A percentile compares a stretch with the other conserved stretches of the same genome.
These are phyloP conservation scores for Lepidotrigona ventralis DNA, from an alignment of 1,140 invertebrate species.

Conservation along the genomic window DNA sequence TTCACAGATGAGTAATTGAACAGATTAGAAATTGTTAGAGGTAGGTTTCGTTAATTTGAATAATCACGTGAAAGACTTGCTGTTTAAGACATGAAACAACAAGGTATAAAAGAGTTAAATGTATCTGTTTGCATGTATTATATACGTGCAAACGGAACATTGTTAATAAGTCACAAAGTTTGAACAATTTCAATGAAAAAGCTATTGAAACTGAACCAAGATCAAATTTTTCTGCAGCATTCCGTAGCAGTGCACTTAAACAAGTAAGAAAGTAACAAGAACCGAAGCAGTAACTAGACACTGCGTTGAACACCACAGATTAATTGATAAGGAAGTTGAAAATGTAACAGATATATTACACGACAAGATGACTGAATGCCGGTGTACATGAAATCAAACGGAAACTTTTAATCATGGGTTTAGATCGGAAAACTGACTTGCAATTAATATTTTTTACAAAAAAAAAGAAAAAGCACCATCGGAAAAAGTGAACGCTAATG, in stretches of 20 bases:
- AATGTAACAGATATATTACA: constrained; percentile 84
- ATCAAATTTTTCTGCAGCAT: constrained; percentile 96
- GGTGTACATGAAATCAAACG: constrained; percentile 84
- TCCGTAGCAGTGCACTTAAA: constrained; percentile 94
- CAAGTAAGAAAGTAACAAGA: constrained; percentile 84
- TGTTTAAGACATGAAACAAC: not conserved
- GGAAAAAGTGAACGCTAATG: constrained; percentile 89
- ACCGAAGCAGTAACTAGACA: constrained; percentile 92
- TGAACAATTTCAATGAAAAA: constrained; percentile 76
- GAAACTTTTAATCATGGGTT: constrained; percentile 88
- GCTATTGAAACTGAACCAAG: constrained; percentile 91
- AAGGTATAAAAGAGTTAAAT: not conserved
- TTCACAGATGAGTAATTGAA: too few species aligned
- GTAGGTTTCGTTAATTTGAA: not conserved
- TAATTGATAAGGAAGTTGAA: constrained; percentile 72
- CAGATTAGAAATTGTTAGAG: too few species aligned
- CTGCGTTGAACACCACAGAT: constrained; percentile 81
- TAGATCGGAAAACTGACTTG: constrained; percentile 87
- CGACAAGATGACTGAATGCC: constrained; percentile 92
- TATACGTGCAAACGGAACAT: not conserved
- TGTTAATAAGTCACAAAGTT: constrained; percentile 73
- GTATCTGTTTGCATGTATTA: not conserved
- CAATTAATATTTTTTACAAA: constrained; percentile 91
- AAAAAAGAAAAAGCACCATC: constrained; percentile 88
- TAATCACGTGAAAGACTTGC: not conserved